Percentiles rank a stretch among this genome's conserved stretches.
phyloP scores from a whole-genome alignment of 2,113 vertebrate genomes.

The Python bivittatus region DNA sequence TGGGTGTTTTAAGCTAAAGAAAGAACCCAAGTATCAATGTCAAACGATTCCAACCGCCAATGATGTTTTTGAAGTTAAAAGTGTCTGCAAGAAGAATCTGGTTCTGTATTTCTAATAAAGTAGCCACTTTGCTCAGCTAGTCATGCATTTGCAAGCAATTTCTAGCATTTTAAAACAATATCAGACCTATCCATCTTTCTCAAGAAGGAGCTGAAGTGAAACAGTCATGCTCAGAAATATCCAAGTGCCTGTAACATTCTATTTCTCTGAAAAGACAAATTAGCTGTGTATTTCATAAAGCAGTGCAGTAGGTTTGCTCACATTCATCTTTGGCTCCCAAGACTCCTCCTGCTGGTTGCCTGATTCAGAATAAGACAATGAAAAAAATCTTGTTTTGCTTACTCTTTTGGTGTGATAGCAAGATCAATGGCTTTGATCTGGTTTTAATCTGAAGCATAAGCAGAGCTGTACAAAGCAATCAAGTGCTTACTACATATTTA shows the following conservation, averaged over 20 bases:
- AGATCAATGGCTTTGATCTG: slow-evolving; percentile 17
- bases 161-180: slow-evolving; percentile 36
- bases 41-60: slow-evolving; percentile 20
- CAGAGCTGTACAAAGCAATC: neutral
- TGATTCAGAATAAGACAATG: slow-evolving; percentile 22
- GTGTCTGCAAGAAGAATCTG: slow-evolving; percentile 30
- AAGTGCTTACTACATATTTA: neutral
- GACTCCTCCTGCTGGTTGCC: neutral
- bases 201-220: slow-evolving; percentile 15
- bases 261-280: slow-evolving; percentile 26
- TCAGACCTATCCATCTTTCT: slow-evolving; percentile 33
- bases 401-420: slow-evolving; percentile 10
- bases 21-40: neutral
- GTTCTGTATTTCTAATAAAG: neutral
- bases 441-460: neutral
- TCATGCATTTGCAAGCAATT: slow-evolving; percentile 42
- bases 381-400: slow-evolving; percentile 4
- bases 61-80: slow-evolving; percentile 13
- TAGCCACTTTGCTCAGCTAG: slow-evolving; percentile 39
- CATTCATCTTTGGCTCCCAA: neutral
- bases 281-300: neutral
- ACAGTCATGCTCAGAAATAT: neutral
- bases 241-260: neutral
- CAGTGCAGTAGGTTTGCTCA: neutral
- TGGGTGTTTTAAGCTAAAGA: neutral